phyloP scores from a whole-genome alignment of 2,888 invertebrate genomes.

The Oscheius sp. region DNA sequence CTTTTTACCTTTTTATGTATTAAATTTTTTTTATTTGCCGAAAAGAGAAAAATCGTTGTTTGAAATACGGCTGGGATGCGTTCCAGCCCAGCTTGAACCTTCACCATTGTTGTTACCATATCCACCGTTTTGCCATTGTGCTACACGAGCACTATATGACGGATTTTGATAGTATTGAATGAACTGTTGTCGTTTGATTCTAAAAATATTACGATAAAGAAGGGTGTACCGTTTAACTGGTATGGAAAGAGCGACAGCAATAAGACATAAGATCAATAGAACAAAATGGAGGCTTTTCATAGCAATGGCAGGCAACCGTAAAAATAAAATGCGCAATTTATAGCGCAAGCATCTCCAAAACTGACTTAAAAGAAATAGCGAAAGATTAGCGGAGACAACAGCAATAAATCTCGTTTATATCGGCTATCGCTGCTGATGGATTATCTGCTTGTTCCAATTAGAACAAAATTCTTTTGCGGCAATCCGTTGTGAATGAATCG shows the following conservation, averaged over 20 bases:
- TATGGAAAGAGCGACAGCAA: not conserved
- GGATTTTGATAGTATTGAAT: not conserved
- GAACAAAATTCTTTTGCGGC: not conserved
- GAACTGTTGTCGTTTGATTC: conserved; percentile 7
- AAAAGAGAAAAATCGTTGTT: not conserved
- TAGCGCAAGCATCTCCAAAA: not conserved
- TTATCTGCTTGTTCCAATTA: not conserved
- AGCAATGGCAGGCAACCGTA: not conserved
- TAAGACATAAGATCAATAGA: not conserved
- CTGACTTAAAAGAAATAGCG: not conserved
- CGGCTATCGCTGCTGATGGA: not conserved
- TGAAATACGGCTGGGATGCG: conserved; percentile 2
- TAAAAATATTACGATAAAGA: not conserved
- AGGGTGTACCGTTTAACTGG: not conserved
- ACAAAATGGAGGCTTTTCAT: not conserved
- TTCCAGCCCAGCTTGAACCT: conserved; percentile 13
- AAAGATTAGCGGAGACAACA: not conserved
- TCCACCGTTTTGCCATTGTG: not conserved
- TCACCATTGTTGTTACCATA: conserved; percentile 11
- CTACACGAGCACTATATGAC: conserved; percentile 4
- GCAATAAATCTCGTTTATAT: not conserved
- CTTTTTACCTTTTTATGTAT: not conserved
- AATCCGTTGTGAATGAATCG: not conserved
- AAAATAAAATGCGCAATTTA: not conserved
- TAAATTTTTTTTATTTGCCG: conserved; percentile 1